Conservation (phyloP, 1,140 invertebrate species). For the Gyrodactylus salaris region DNA sequence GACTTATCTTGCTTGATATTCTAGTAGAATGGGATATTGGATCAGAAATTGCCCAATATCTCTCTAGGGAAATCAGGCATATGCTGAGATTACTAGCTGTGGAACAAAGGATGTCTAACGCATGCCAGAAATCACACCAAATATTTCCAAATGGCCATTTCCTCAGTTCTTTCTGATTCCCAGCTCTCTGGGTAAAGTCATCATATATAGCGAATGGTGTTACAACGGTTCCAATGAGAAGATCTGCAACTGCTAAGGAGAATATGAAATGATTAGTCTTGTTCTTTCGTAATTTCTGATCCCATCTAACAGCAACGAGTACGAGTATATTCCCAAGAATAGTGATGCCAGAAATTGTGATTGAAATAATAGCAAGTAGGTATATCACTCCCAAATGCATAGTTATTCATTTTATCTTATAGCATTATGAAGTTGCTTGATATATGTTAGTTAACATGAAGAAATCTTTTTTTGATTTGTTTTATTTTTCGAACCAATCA, state of each 20-base stretch:
- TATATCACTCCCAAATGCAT: not conserved
- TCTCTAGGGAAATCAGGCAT: constrained; percentile 51
- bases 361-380: not conserved
- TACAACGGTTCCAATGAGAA: constrained; percentile 33
- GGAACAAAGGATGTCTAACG: constrained; percentile 71
- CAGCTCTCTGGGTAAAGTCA: not conserved
- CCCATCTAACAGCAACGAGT: not conserved
- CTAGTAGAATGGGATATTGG: constrained; percentile 86
- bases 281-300: not conserved
- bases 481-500: too few species aligned
- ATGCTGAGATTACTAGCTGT: constrained; percentile 81
- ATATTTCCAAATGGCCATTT: constrained; percentile 52
- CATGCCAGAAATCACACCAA: constrained; percentile 74
- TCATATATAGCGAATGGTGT: constrained; percentile 28
- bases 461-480: too few species aligned
- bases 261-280: constrained; percentile 4
- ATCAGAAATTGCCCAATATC: constrained; percentile 53
- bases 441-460: too few species aligned
- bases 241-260: constrained; percentile 28
- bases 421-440: too few species aligned
- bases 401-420: too few species aligned
- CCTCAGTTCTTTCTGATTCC: not conserved
- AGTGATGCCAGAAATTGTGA: not conserved
- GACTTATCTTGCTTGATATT: constrained; percentile 52
- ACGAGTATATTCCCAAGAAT: constrained; percentile 1